Evolutionary conservation across 2,797 vertebrate genomes (phyloP).

Genomic region (Gouania willdenowi): DNA sequence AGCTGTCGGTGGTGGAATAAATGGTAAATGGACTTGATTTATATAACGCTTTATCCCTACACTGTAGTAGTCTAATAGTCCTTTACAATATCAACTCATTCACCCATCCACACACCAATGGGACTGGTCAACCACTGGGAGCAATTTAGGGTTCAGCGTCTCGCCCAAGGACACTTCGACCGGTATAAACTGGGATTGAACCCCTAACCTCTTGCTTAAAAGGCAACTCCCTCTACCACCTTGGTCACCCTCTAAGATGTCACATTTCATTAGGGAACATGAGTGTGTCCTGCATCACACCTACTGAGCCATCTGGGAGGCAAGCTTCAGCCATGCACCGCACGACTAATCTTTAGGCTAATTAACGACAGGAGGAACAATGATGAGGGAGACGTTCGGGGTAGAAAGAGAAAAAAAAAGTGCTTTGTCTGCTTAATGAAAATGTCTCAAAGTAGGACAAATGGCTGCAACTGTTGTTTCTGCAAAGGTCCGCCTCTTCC

Average conservation of each 20-base stretch:
- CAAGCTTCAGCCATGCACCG: slow-evolving; percentile 46
- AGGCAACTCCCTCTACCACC: no score
- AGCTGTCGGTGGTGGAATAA: no score
- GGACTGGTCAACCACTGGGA: no score
- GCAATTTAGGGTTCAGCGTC: no score
- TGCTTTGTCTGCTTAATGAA: slow-evolving; percentile 76
- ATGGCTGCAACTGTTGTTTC: slow-evolving; percentile 44
- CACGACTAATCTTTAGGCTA: slow-evolving; percentile 70
- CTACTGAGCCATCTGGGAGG: slow-evolving; percentile 67
- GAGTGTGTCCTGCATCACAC: slow-evolving; percentile 40
- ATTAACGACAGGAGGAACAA: slow-evolving; percentile 70
- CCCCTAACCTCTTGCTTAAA: no score
- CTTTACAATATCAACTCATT: no score
- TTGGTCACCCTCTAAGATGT: slow-evolving; percentile 42
- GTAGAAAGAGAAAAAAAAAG: slow-evolving; percentile 53
- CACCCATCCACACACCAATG: no score
- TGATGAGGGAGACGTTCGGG: slow-evolving; percentile 64
- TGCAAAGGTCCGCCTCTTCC: slow-evolving; percentile 45
- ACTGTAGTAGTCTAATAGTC: no score
- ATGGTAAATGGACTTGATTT: no score
- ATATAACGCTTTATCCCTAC: no score
- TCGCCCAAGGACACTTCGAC: no score
- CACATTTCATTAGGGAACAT: slow-evolving; percentile 63
- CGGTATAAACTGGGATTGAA: no score
- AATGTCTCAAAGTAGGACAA: slow-evolving; percentile 63